Evolutionary conservation across 2,888 invertebrate species (phyloP).

Genomic region (Sicus ferrugineus): DNA sequence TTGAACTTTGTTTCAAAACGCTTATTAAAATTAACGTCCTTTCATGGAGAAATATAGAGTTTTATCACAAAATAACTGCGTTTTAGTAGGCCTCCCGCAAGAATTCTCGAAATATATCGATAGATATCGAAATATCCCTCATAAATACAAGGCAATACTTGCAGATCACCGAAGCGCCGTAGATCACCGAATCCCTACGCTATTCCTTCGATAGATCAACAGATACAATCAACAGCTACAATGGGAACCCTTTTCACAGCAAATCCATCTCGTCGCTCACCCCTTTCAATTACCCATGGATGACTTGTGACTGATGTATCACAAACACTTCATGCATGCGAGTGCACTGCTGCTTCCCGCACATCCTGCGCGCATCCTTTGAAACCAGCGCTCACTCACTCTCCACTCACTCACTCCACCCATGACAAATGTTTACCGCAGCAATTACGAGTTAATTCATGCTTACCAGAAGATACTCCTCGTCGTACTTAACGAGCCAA

Average conservation of each 20-base stretch:
- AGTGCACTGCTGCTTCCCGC: neutral
- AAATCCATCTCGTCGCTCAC: neutral
- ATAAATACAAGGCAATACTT: no score
- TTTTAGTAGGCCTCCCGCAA: no score
- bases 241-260: neutral
- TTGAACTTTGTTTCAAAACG: no score
- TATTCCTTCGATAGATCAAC: neutral
- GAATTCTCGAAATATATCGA: no score
- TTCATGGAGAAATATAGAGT: no score
- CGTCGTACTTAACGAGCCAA: conserved; percentile 8
- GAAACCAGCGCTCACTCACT: no score
- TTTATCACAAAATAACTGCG: no score
- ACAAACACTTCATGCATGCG: neutral
- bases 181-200: no score
- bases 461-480: conserved; percentile 17
- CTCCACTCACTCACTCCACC: neutral
- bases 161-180: no score
- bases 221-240: neutral
- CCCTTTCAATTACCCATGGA: neutral
- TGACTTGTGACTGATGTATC: neutral
- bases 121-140: no score
- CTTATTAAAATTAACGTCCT: no score
- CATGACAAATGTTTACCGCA: conserved; percentile 42
- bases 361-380: neutral
- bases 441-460: conserved; percentile 44